Percentiles rank a stretch among this genome's conserved stretches.
phyloP scores from a whole-genome alignment of 1,140 invertebrate species.

The Venustaconcha ellipsiformis region DNA sequence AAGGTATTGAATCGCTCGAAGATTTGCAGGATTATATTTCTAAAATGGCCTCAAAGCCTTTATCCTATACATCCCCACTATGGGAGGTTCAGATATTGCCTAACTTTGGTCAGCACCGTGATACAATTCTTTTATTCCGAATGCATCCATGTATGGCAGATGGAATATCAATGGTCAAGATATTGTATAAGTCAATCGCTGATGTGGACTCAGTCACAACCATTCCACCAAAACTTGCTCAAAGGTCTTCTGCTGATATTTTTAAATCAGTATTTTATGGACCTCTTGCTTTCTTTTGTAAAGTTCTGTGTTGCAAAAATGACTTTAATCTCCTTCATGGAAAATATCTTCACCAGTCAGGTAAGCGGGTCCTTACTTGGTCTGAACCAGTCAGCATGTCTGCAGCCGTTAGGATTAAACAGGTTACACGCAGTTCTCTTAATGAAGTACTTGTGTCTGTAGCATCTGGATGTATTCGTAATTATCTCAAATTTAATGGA shows the following conservation, averaged over 20 bases:
- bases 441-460: conserved; percentile 74
- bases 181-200: conserved; percentile 71
- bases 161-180: conserved; percentile 71
- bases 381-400: conserved; percentile 69
- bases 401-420: conserved; percentile 66
- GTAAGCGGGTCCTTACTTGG: conserved; percentile 68
- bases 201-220: conserved; percentile 69
- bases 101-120: conserved; percentile 67
- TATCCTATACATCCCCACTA: conserved; percentile 69
- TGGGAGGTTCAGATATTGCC: conserved; percentile 74
- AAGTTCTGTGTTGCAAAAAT: conserved; percentile 65
- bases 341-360: conserved; percentile 49
- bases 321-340: conserved; percentile 64
- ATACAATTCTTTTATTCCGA: conserved; percentile 72
- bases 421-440: conserved; percentile 72
- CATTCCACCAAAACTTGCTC: conserved; percentile 69
- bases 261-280: conserved; percentile 72
- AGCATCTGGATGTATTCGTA: conserved; percentile 70
- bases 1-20: conserved; percentile 55
- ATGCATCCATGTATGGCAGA: conserved; percentile 74
- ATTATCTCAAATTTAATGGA: conserved; percentile 53
- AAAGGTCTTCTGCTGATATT: conserved; percentile 36
- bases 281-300: conserved; percentile 71
- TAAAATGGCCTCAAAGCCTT: conserved; percentile 66
- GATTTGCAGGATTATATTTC: conserved; percentile 69